A percentile compares a stretch with the other conserved stretches of the same genome.
These are phyloP conservation scores for Pyrochroa serraticornis DNA, from an alignment of 2,888 invertebrate species.

Conservation along the genomic window DNA sequence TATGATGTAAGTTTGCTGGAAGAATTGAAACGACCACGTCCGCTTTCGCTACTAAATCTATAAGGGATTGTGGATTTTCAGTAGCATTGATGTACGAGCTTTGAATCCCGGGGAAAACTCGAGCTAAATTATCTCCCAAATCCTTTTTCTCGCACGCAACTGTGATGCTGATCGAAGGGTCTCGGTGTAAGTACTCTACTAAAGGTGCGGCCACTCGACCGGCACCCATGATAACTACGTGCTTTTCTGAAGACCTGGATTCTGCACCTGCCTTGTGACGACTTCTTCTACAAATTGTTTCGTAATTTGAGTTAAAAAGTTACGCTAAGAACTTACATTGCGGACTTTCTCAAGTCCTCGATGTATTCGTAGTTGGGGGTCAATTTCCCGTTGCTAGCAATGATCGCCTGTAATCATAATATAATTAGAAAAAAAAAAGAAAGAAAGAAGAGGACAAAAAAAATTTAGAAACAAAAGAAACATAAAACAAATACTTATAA, in stretches of 20 bases:
- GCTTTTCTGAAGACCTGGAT: slow-evolving; percentile 60
- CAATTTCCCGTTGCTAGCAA: slow-evolving; percentile 91
- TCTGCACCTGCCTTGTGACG: slow-evolving; percentile 53
- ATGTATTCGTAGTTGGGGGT: slow-evolving; percentile 96
- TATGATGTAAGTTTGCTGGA: slow-evolving; percentile 88
- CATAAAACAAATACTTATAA: too few species aligned
- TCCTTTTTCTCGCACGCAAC: slow-evolving; percentile 74
- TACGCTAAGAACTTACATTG: slow-evolving; percentile 44
- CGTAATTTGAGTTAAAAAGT: neutral
- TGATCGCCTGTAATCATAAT: slow-evolving; percentile 77
- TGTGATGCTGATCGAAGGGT: slow-evolving; percentile 80
- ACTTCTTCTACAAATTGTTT: slow-evolving; percentile 42
- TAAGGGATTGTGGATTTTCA: slow-evolving; percentile 72
- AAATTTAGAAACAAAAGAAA: too few species aligned
- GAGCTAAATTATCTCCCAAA: slow-evolving; percentile 84
- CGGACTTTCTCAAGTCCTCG: slow-evolving; percentile 75
- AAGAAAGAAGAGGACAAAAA: too few species aligned
- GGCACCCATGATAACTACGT: slow-evolving; percentile 91
- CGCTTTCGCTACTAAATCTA: slow-evolving; percentile 73
- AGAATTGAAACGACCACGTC: slow-evolving; percentile 86
- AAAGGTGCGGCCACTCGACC: slow-evolving; percentile 91
- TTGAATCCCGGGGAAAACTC: slow-evolving; percentile 76
- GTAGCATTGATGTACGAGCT: slow-evolving; percentile 79
- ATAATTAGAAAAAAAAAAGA: too few species aligned
- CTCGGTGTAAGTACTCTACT: slow-evolving; percentile 90